Percentiles rank a stretch among this genome's conserved stretches.
Conservation (phyloP, 2,888 invertebrate species). For the Polydrusus tereticollis region DNA sequence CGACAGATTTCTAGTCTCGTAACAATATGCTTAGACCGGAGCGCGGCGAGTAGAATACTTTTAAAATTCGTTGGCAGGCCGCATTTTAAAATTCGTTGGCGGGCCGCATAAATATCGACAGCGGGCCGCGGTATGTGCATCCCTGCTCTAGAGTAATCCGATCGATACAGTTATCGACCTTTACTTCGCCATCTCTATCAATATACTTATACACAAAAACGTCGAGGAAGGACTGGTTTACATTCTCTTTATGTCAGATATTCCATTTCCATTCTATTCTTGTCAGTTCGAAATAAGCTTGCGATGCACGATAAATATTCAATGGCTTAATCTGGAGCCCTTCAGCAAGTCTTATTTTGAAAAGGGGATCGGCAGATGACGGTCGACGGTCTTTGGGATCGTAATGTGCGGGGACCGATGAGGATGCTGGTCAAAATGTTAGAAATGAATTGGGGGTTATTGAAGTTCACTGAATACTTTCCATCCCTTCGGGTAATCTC, state of each 20-base stretch:
- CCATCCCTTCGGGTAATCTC: background rate
- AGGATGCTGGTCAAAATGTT: conserved; percentile 2
- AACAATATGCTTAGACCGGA: too few species aligned
- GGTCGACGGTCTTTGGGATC: conserved; percentile 24
- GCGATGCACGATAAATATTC: conserved; percentile 50
- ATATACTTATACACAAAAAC: conserved; percentile 43
- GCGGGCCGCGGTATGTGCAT: too few species aligned
- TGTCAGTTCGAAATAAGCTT: conserved; percentile 47
- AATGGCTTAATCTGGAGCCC: conserved; percentile 49
- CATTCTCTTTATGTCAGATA: conserved; percentile 51
- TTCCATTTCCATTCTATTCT: conserved; percentile 51
- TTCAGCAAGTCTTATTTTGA: conserved; percentile 34
- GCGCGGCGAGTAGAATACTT: too few species aligned
- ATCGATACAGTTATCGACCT: background rate
- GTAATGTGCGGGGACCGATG: conserved; percentile 18
- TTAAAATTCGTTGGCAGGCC: too few species aligned
- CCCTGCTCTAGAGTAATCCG: too few species aligned
- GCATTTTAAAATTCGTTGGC: too few species aligned
- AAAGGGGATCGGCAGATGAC: conserved; percentile 45
- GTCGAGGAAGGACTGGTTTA: conserved; percentile 47
- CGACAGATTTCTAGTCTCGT: too few species aligned
- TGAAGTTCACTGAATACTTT: conserved; percentile 6
- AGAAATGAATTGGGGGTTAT: conserved; percentile 8
- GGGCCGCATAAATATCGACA: too few species aligned
- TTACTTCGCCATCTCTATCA: background rate